Evolutionary conservation across 2,797 vertebrate genomes (phyloP).

Genomic region (Hapalemur alaotrensis): DNA sequence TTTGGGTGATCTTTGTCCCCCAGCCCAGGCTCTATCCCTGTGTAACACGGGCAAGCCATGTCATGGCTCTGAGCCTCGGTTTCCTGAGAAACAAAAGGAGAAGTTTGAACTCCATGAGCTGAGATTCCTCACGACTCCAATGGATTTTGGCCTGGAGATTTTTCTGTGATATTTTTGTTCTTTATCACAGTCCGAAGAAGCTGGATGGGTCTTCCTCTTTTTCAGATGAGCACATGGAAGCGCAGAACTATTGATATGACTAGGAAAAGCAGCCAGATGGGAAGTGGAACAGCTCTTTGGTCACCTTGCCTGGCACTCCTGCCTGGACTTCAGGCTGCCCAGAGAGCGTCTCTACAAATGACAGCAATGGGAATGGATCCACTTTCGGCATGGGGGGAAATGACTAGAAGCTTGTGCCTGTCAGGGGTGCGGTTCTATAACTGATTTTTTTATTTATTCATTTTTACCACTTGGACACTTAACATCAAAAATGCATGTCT

Average conservation of each 20-base stretch:
- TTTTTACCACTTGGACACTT: background rate
- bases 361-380: background rate
- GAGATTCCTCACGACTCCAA: background rate
- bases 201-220: background rate
- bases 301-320: no score
- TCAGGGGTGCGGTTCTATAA: background rate
- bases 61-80: background rate
- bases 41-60: accelerated
- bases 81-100: background rate
- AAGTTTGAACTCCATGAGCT: background rate
- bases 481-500: background rate
- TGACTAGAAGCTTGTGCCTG: background rate
- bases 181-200: background rate
- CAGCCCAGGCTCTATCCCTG: accelerated
- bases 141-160: background rate
- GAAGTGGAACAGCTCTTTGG: accelerated
- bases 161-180: background rate
- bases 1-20: background rate
- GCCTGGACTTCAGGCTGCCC: accelerated
- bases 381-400: background rate
- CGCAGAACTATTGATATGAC: background rate
- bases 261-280: background rate
- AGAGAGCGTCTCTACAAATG: background rate
- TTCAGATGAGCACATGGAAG: background rate
- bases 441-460: background rate